phyloP scores from a whole-genome alignment of 2,888 invertebrate genomes.

The Seira musarum region DNA sequence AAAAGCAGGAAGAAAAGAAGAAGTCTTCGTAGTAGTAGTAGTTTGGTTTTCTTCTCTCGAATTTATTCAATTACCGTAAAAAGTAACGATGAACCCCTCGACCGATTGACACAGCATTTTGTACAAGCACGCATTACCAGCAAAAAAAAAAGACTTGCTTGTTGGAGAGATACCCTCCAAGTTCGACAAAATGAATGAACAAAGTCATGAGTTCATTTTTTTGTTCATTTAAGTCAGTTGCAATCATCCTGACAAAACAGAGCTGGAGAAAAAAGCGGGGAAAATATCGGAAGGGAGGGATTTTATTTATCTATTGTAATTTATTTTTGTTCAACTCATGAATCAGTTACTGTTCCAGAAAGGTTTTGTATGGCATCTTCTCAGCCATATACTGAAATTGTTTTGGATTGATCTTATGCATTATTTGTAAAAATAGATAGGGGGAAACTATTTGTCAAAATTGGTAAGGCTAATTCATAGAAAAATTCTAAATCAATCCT shows the following conservation, averaged over 20 bases:
- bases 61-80: constrained; percentile 60
- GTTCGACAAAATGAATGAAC: constrained; percentile 20
- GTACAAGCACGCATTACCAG: neutral
- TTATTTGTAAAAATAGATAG: neutral
- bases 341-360: neutral
- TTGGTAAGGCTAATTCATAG: no score
- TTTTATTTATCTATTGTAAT: neutral
- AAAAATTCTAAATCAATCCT: no score
- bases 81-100: constrained; percentile 53
- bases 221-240: constrained; percentile 51
- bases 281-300: neutral
- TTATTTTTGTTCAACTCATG: neutral
- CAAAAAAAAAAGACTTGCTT: no score
- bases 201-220: constrained; percentile 44
- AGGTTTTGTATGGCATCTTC: neutral
- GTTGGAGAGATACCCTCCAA: neutral
- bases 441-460: no score
- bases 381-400: neutral
- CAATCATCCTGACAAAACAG: constrained; percentile 24
- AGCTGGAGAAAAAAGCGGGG: neutral
- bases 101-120: constrained; percentile 36
- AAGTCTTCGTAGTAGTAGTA: constrained; percentile 50
- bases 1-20: constrained; percentile 37
- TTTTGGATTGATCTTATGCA: neutral
- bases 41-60: constrained; percentile 33